Base-by-base conservation (phyloP, 2,888 invertebrate species). In the Flexamia atlantica region DNA sequence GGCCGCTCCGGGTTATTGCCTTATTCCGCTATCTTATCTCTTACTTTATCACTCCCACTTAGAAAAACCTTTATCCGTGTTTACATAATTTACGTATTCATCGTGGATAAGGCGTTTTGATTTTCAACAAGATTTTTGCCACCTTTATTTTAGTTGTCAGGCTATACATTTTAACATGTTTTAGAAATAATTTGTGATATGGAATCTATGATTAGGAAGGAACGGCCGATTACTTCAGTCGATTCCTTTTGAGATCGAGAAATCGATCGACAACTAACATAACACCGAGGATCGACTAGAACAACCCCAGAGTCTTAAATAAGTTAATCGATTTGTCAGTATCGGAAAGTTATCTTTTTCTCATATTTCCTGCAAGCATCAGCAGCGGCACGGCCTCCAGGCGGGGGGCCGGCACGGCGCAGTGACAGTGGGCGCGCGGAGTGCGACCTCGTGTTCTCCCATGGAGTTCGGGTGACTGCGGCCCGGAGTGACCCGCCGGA, bases 391-490 rank as follows among this genome's bases (percentile, higher is more conserved):
- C 12, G 10, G 14, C 28, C 28, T 30, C 64, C 53, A 12, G 46
- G 5, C 20, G 4, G 53, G 53, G 53, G 20, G 20, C 20, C 30
- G 2, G 7, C 23, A 28, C 28, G 60, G 20, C n/a, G 30, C 4
- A 68, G 68, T 68, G 72, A 40, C 40, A 72, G 36, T 42, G 72
- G 72, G 72, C n/a, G 72, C 40, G 72, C 28, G 30, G 30, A 30
- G 64, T 28, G 64, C 9, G 64, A 12, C 64, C 28, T 28, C 64
- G n/a, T 32, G 28, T 32, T 30, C 64, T 40, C 68, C 60, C 40
- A 79, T 79, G 80, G 80, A 80, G 83, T 74, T 83, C 40, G 85
- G 79, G 64, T 83, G 76, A 79, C 82, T 64, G 81, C 85, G 83
- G 83, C 46, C 28, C 84, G 60, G 81, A 42, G 60, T 46, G 57